These are phyloP conservation scores for Plebejus melissa DNA, from an alignment of 2,888 invertebrate genomes.

Conservation along the genomic window DNA sequence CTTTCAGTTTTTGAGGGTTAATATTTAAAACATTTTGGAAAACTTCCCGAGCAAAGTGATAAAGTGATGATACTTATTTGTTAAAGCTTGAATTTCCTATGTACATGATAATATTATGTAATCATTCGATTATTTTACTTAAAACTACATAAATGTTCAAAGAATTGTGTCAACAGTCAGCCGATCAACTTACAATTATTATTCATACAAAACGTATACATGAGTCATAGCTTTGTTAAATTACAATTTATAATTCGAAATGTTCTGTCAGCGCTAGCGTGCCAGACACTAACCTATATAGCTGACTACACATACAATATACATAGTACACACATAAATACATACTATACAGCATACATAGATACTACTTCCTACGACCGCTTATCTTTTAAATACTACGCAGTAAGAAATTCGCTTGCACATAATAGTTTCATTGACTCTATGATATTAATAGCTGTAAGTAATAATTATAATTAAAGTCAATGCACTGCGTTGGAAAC, in stretches of 20 bases:
- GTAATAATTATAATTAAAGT: not conserved
- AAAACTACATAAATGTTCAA: not conserved
- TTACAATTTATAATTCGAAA: slow-evolving; percentile 8
- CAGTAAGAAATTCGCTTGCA: slow-evolving; percentile 44
- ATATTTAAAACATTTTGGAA: not conserved
- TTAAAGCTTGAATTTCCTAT: too few species aligned
- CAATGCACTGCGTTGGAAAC: not conserved
- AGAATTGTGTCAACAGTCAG: not conserved
- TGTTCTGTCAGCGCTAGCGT: not conserved
- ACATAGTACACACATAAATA: not conserved
- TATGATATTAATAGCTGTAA: slow-evolving; percentile 2
- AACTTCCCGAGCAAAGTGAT: not conserved
- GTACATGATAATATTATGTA: too few species aligned
- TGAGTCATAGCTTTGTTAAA: not conserved
- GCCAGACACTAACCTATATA: not conserved
- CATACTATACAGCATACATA: slow-evolving; percentile 37
- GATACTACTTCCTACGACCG: slow-evolving; percentile 53
- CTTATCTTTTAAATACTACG: slow-evolving; percentile 64
- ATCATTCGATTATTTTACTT: too few species aligned
- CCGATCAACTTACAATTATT: not conserved
- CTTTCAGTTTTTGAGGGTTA: not conserved
- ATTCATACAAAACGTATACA: not conserved
- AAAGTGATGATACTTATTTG: too few species aligned
- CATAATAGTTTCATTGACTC: slow-evolving; percentile 24
- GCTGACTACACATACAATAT: not conserved